phyloP scores from a whole-genome alignment of 1,140 invertebrate species.

The Drosophila santomea region DNA sequence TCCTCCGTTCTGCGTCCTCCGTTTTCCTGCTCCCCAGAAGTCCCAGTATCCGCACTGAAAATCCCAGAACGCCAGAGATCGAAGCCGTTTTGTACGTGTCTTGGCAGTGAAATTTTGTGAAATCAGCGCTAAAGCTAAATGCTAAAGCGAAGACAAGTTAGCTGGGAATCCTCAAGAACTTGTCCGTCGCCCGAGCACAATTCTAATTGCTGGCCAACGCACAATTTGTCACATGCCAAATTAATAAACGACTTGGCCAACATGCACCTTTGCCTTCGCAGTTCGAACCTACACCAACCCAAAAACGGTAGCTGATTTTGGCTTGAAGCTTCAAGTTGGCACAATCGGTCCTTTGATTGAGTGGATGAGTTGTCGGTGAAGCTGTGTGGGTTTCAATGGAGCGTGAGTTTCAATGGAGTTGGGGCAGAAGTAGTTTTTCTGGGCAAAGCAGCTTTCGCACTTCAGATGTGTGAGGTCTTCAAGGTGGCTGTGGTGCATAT shows the following conservation, averaged over 20 bases:
- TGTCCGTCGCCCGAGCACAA: slow-evolving; percentile 20
- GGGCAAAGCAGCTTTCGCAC: slow-evolving; percentile 18
- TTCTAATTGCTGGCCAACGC: slow-evolving; percentile 79
- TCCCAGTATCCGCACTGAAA: neutral
- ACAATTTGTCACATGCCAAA: slow-evolving; percentile 82
- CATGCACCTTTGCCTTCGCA: neutral
- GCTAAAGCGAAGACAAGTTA: slow-evolving; percentile 37
- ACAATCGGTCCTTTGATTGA: slow-evolving; percentile 59
- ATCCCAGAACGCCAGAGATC: slow-evolving; percentile 38
- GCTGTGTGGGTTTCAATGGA: slow-evolving; percentile 13
- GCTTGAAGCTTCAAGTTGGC: slow-evolving; percentile 65
- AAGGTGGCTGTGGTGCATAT: neutral
- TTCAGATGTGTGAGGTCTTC: slow-evolving; percentile 29
- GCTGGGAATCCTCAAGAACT: slow-evolving; percentile 43
- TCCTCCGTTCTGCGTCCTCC: neutral
- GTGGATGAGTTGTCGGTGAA: slow-evolving; percentile 42
- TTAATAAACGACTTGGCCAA: slow-evolving; percentile 65
- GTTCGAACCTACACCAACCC: neutral
- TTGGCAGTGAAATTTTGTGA: slow-evolving; percentile 68
- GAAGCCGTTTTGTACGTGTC: slow-evolving; percentile 74
- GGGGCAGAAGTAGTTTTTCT: slow-evolving; percentile 15
- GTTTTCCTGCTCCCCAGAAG: neutral
- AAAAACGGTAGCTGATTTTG: slow-evolving; percentile 67
- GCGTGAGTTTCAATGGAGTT: neutral
- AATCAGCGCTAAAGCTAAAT: slow-evolving; percentile 63